A percentile compares a stretch with the other conserved stretches of the same genome.
Evolutionary conservation across 2,797 vertebrate species (phyloP).

Genomic region (Eulemur mongoz): DNA sequence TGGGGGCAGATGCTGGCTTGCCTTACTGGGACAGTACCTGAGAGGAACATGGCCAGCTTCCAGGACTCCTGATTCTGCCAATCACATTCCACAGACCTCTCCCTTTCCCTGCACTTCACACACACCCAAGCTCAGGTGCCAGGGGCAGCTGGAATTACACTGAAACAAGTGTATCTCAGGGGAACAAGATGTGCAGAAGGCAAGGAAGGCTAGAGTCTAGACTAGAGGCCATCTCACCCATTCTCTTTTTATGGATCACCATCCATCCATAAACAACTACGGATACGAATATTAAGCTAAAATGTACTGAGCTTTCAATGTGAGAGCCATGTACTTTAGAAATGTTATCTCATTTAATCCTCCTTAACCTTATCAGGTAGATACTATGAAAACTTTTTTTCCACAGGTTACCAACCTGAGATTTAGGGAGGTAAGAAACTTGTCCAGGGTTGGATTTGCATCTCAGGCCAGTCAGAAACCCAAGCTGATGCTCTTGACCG

Average conservation of each 20-base stretch:
- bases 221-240: neutral
- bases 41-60: neutral
- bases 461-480: neutral
- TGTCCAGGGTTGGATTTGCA: neutral
- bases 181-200: neutral
- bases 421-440: neutral
- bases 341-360: neutral
- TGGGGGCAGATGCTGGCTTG: neutral
- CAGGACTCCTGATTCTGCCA: neutral
- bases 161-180: neutral
- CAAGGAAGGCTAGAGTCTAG: neutral
- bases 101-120: neutral
- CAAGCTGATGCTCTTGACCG: neutral
- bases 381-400: neutral
- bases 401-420: neutral
- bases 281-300: neutral
- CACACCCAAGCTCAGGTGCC: neutral
- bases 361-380: neutral
- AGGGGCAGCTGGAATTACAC: neutral
- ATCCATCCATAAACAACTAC: neutral
- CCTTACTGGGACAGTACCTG: neutral
- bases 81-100: neutral
- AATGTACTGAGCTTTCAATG: neutral
- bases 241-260: neutral
- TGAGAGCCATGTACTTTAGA: neutral